Evolutionary conservation across 2,797 vertebrate species (phyloP).

Genomic region (Helarctos malayanus): DNA sequence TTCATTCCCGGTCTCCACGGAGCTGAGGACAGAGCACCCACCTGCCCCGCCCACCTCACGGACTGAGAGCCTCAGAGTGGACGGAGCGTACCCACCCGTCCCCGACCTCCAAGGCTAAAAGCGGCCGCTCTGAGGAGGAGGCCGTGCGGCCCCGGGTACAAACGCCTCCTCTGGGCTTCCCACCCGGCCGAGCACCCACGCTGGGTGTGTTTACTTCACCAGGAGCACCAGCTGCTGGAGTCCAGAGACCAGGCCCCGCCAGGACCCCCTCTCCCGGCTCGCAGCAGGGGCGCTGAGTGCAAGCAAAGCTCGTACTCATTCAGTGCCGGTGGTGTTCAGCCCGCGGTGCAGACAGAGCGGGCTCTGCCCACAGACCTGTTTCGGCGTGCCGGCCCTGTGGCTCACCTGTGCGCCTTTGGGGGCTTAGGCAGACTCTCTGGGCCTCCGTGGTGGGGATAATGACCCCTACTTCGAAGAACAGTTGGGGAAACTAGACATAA

Average conservation of each 20-base stretch:
- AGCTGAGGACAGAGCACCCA: neutral
- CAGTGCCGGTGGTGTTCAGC: neutral
- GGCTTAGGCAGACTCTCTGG: neutral
- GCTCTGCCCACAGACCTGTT: neutral
- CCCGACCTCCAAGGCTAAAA: neutral
- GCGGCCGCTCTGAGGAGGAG: neutral
- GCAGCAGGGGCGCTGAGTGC: neutral
- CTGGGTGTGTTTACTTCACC: neutral
- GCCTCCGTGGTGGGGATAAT: neutral
- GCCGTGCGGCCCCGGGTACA: rapidly evolving
- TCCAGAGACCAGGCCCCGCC: neutral
- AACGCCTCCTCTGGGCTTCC: neutral
- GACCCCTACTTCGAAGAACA: neutral
- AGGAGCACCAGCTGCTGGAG: neutral
- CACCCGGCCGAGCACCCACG: neutral
- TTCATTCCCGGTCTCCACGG: neutral
- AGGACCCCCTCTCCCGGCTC: neutral
- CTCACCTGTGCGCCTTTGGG: neutral
- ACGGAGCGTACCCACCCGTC: neutral
- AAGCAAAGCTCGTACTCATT: neutral
- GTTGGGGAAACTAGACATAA: neutral
- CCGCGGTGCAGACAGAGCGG: rapidly evolving
- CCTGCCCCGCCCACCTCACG: neutral
- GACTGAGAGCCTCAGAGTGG: neutral
- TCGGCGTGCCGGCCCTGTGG: neutral